phyloP scores from a whole-genome alignment of 1,140 invertebrate species.

The Rhizoglyphus robini region DNA sequence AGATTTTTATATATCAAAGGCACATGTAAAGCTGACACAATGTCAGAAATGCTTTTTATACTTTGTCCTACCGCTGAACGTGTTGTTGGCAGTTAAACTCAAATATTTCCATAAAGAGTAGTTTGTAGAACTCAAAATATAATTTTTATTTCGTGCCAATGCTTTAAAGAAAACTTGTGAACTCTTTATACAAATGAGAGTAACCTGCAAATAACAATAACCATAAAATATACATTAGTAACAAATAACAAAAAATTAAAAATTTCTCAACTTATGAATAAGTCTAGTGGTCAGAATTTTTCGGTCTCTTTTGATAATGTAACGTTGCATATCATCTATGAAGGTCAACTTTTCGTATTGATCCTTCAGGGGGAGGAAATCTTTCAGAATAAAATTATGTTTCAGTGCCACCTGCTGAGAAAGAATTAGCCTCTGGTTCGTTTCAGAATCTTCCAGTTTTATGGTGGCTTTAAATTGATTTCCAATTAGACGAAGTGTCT shows the following conservation, averaged over 20 bases:
- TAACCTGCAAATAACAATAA: no score
- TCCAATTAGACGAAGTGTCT: neutral
- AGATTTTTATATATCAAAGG: no score
- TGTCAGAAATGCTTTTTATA: no score
- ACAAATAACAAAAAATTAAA: neutral
- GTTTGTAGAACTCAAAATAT: no score
- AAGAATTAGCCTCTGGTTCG: neutral
- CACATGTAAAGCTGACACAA: no score
- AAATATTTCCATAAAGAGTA: no score
- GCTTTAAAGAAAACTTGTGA: no score
- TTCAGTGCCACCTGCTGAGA: constrained; percentile 6
- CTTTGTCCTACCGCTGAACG: no score
- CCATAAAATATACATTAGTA: no score
- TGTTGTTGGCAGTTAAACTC: no score
- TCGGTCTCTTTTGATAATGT: neutral
- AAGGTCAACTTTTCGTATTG: constrained; percentile 11
- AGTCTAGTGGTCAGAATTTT: constrained; percentile 1
- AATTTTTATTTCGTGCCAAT: no score
- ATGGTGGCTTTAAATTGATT: neutral
- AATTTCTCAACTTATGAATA: neutral
- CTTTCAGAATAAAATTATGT: constrained; percentile 20
- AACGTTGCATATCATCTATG: neutral
- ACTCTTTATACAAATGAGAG: no score
- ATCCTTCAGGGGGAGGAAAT: constrained; percentile 12
- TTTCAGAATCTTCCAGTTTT: neutral